Evolutionary conservation across 35 echinoderm and acorn worm genomes (phyloP), one percentile per base, ranked within the genome.

Genomic region (Strongylocentrotus purpuratus): DNA sequence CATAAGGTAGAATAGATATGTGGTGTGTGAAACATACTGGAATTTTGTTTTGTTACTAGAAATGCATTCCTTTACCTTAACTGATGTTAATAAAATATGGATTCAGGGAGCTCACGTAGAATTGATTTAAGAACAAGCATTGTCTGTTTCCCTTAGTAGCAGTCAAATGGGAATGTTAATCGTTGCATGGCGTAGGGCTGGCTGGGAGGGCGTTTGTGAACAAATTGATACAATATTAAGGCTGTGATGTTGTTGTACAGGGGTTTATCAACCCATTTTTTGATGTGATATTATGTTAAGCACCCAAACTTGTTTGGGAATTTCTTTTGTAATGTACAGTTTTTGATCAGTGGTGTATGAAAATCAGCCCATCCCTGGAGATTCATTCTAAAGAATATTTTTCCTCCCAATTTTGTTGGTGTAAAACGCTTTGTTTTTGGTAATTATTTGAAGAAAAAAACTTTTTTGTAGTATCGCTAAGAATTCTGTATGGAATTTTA

Each of bases 21-120:
- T 89, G 87, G 87, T 89, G 87, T 89, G 87, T 89, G 87, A 89
- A 45, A 89, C 87, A 89, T 89, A 89, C 87, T 45, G 32, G 87
- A 46, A 89, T 89, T 33, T 46, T 41, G 11, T 89, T 89, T 89
- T 89, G 87, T 89, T 89, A 89, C 87, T 89, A 89, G 32, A 89
- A 89, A 89, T 89, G 87, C 87, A 89, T 89, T 89, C 87, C 87
- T 89, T 46, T 25, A 89, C 31, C 18, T 45, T 10, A 33, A 28
- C 86, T 89, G 25, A 89, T 89, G 32, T 18, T 45, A 41, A 45
- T 89, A 89, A 45, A 33, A 89, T 45, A 89, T 35, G 25, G 65
- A 78, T 78, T 78, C 65, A 78, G 65, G 65, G 65, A 78, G 65
- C 65, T 78, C 22, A 78, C 4, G 28, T 78, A 78, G 22, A n/a